phyloP scores from a whole-genome alignment of 1,140 invertebrate genomes.

The Penaeus japonicus region DNA sequence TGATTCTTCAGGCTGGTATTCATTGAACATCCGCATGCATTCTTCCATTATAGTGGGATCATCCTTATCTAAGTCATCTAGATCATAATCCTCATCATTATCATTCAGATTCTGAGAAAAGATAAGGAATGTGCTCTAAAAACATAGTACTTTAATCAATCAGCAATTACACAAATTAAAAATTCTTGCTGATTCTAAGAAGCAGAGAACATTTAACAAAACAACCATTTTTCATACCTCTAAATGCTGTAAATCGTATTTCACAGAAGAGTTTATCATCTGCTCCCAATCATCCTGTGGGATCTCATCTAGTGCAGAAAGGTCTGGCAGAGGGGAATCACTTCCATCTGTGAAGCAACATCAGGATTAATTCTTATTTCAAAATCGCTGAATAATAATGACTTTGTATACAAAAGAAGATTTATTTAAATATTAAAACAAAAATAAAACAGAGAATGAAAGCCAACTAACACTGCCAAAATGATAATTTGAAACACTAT shows the following conservation, averaged over 20 bases:
- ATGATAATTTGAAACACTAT: too few relatives aligned
- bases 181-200: background rate
- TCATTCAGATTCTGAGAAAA: background rate
- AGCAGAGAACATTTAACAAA: background rate
- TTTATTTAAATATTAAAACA: too few relatives aligned
- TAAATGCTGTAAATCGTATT: background rate
- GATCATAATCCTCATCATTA: background rate
- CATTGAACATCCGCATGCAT: constrained; percentile 78
- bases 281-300: constrained; percentile 55
- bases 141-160: background rate
- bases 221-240: background rate
- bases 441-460: too few relatives aligned
- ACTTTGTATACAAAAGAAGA: too few relatives aligned
- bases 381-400: too few relatives aligned
- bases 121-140: background rate
- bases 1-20: constrained; percentile 61
- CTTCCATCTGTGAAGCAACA: background rate
- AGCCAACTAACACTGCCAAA: too few relatives aligned
- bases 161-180: background rate
- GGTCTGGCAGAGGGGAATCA: constrained; percentile 53
- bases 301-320: constrained; percentile 57
- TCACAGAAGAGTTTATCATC: constrained; percentile 1
- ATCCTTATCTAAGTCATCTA: constrained; percentile 63
- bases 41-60: constrained; percentile 74
- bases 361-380: too few relatives aligned